These are phyloP conservation scores for Burhinus bistriatus DNA, from an alignment of 2,113 vertebrate species.

Conservation along the genomic window DNA sequence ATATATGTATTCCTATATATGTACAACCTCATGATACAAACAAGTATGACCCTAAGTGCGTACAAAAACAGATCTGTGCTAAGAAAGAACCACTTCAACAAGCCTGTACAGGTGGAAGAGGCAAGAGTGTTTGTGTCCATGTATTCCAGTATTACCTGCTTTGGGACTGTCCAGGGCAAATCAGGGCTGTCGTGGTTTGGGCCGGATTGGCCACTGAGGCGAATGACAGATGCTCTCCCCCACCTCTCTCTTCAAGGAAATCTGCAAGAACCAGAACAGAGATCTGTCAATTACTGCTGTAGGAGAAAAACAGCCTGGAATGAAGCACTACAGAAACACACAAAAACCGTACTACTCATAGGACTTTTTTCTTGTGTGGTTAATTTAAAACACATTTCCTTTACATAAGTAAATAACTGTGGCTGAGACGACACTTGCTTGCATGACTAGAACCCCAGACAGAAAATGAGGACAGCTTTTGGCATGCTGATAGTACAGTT, in stretches of 20 bases:
- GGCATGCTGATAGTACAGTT: neutral
- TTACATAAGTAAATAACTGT: neutral
- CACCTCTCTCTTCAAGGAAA: too few relatives aligned
- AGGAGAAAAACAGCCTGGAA: neutral
- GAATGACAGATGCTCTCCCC: too few relatives aligned
- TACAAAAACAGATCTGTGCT: neutral
- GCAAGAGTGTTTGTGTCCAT: neutral
- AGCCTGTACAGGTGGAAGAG: neutral
- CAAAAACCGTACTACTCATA: neutral
- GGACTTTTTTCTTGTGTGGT: neutral
- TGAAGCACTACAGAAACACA: neutral
- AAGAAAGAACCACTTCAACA: neutral
- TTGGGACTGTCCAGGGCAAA: slow-evolving; percentile 86
- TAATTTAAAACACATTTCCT: neutral
- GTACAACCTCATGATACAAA: neutral
- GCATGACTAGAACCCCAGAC: neutral
- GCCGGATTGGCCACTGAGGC: too few relatives aligned
- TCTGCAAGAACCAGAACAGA: slow-evolving; percentile 66
- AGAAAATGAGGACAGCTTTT: neutral
- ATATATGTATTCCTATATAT: neutral
- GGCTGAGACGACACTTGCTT: neutral
- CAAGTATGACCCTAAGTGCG: neutral
- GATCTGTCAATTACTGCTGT: neutral
- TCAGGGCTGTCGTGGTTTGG: slow-evolving; percentile 56
- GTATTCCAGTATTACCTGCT: slow-evolving; percentile 74